Conservation (phyloP, 1,140 invertebrate species). For the Anadara kagoshimensis region DNA sequence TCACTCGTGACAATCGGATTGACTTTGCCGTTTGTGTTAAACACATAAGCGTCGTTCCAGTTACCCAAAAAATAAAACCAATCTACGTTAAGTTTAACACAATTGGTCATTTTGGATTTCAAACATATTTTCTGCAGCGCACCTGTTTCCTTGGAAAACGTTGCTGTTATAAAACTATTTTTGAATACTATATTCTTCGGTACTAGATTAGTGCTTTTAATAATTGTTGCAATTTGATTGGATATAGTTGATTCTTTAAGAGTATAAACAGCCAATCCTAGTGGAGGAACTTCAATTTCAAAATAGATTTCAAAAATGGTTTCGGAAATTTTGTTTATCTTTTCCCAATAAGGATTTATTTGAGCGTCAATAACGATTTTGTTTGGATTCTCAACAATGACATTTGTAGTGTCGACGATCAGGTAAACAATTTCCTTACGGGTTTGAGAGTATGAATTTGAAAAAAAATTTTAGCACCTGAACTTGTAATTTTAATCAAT, state of each 20-base stretch:
- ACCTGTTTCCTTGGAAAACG: slow-evolving; percentile 48
- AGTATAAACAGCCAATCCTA: slow-evolving; percentile 40
- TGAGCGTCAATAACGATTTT: slow-evolving; percentile 44
- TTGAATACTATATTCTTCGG: not conserved
- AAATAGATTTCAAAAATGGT: slow-evolving; percentile 51
- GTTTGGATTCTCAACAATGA: slow-evolving; percentile 32
- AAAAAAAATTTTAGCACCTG: slow-evolving; percentile 43
- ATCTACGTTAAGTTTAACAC: slow-evolving; percentile 78
- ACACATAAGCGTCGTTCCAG: slow-evolving; percentile 95
- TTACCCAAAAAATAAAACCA: slow-evolving; percentile 80
- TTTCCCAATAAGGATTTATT: slow-evolving; percentile 52
- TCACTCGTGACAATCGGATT: slow-evolving; percentile 52
- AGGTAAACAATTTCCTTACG: slow-evolving; percentile 51
- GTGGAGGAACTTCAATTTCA: slow-evolving; percentile 47
- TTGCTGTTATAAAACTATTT: slow-evolving; percentile 41
- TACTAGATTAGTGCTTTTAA: too few species aligned
- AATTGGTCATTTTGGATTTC: slow-evolving; percentile 20
- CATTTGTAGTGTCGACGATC: slow-evolving; percentile 32
- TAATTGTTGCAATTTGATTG: too few species aligned
- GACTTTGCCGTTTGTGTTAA: slow-evolving; percentile 86
- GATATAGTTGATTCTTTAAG: too few species aligned
- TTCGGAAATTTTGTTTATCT: slow-evolving; percentile 25
- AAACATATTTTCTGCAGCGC: slow-evolving; percentile 41
- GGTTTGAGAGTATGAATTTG: slow-evolving; percentile 52
- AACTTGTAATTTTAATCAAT: slow-evolving; percentile 25